Percentiles rank a stretch among this genome's conserved stretches.
Conservation (phyloP, 1,140 invertebrate genomes). For the Melanaphis sacchari region DNA sequence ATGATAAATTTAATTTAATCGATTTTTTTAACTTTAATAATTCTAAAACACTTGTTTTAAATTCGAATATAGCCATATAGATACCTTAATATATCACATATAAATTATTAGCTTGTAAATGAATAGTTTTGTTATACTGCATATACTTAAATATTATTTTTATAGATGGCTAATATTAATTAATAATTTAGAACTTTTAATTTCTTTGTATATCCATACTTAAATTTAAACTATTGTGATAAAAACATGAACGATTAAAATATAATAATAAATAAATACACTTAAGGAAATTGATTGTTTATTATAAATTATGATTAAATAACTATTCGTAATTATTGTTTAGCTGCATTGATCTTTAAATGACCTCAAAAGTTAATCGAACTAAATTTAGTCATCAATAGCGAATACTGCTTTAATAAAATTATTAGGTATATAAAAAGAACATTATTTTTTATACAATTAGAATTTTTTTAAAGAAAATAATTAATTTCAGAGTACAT, state of each 20-base stretch:
- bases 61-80: neutral
- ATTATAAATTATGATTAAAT: neutral
- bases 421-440: neutral
- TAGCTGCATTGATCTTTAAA: neutral
- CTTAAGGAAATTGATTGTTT: neutral
- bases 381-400: neutral
- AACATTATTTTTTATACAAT: neutral
- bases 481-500: neutral
- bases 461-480: neutral
- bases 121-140: neutral
- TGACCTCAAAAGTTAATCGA: neutral
- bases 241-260: neutral
- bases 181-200: neutral
- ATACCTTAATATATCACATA: too few relatives aligned
- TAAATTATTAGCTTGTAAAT: neutral
- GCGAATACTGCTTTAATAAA: neutral
- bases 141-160: neutral
- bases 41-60: neutral
- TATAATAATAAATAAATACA: neutral
- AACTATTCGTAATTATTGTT: neutral
- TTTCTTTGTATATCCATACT: neutral
- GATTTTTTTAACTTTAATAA: too few relatives aligned
- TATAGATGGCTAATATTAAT: neutral
- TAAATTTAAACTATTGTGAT: neutral
- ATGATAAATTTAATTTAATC: too few relatives aligned